These are phyloP conservation scores for Patiria miniata DNA, from an alignment of 35 echinoderm and acorn worm genomes.

Conservation along the genomic window DNA sequence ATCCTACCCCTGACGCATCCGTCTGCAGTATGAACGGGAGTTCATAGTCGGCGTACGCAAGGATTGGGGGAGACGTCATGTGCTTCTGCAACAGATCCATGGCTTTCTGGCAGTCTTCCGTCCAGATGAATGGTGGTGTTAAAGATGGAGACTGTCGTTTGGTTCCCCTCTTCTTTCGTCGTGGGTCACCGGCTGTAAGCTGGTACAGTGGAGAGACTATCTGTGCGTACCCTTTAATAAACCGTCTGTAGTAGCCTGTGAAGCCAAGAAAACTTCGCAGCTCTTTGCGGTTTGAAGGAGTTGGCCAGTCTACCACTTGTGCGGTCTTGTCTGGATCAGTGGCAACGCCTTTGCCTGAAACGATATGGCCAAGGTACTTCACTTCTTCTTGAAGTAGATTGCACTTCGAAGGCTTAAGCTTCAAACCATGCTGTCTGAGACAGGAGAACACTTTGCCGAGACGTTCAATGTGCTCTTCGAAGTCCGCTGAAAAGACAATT, in stretches of 20 bases:
- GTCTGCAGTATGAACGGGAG: slow-evolving; percentile 25
- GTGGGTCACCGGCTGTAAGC: slow-evolving; percentile 6
- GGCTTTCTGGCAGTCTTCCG: slow-evolving; percentile 12
- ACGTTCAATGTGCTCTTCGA: slow-evolving; percentile 40
- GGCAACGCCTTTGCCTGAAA: slow-evolving; percentile 28
- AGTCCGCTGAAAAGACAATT: too few relatives aligned
- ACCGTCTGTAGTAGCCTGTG: slow-evolving; percentile 41
- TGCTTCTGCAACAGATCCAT: slow-evolving; percentile 34
- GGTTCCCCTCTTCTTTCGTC: neutral
- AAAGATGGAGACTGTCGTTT: neutral
- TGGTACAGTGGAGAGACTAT: slow-evolving; percentile 38
- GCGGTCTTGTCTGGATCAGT: slow-evolving; percentile 42
- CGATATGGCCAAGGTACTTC: slow-evolving; percentile 45
- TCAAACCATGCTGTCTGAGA: too few relatives aligned
- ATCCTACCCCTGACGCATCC: slow-evolving; percentile 24
- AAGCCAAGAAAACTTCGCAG: slow-evolving; percentile 36
- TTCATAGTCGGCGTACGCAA: slow-evolving; percentile 35
- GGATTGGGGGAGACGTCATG: slow-evolving; percentile 7
- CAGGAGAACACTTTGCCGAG: slow-evolving; percentile 10
- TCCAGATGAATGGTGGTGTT: slow-evolving; percentile 46
- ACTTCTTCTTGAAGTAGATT: slow-evolving; percentile 28
- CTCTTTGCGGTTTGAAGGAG: slow-evolving; percentile 11
- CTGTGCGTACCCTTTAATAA: slow-evolving; percentile 29
- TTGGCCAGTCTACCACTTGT: neutral
- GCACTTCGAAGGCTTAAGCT: slow-evolving; percentile 36